Percentiles rank a stretch among this genome's conserved stretches.
Conservation (phyloP, 2,888 invertebrate genomes). For the Limulus polyphemus region DNA sequence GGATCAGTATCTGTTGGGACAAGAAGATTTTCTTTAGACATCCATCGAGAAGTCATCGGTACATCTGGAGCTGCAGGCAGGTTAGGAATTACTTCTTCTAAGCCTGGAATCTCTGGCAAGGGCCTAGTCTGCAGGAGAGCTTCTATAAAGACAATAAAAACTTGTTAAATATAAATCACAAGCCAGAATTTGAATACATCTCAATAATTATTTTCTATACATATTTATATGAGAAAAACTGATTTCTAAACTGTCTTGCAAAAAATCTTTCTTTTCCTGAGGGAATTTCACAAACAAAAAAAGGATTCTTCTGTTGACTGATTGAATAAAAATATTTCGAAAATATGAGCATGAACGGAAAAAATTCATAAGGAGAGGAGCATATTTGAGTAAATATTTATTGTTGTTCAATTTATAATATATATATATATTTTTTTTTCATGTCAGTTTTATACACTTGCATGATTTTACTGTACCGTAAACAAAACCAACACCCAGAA, state of each 20-base stretch:
- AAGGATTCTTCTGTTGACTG: too few species aligned
- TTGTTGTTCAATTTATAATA: background rate
- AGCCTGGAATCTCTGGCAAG: conserved; percentile 78
- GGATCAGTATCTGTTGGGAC: conserved; percentile 80
- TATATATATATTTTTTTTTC: background rate
- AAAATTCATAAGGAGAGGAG: background rate
- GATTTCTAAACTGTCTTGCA: background rate
- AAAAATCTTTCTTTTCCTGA: too few species aligned
- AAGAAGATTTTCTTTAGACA: conserved; percentile 87
- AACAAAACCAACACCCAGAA: too few species aligned
- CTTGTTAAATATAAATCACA: background rate
- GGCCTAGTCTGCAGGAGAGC: conserved; percentile 85
- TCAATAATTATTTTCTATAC: background rate
- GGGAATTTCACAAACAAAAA: too few species aligned
- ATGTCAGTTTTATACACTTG: background rate
- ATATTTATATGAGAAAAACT: background rate
- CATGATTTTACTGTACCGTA: too few species aligned
- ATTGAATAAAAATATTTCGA: too few species aligned
- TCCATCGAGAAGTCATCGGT: conserved; percentile 53
- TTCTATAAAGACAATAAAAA: conserved; percentile 46
- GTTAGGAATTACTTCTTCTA: conserved; percentile 26
- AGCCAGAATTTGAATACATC: background rate
- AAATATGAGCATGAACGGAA: too few species aligned
- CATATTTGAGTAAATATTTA: background rate
- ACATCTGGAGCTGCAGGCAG: conserved; percentile 8